A percentile compares a stretch with the other conserved stretches of the same genome.
Evolutionary conservation across 2,888 invertebrate genomes (phyloP).

Genomic region (Callyntrura sp.): DNA sequence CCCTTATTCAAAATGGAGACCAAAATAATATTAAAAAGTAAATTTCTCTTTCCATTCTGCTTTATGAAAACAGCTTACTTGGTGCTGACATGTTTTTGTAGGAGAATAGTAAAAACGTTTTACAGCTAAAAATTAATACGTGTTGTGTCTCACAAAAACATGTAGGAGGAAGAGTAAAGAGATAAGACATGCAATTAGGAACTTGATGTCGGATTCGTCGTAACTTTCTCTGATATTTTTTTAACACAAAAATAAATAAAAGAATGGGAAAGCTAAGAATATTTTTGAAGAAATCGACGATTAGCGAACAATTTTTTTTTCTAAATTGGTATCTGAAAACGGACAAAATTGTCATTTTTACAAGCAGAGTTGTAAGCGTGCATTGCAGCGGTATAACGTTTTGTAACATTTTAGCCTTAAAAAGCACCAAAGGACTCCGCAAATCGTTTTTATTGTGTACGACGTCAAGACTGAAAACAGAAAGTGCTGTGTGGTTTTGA

Average conservation of each 20-base stretch:
- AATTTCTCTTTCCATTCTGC: conserved; percentile 38
- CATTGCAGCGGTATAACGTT: too few relatives aligned
- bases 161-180: conserved; percentile 6
- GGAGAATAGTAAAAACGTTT: neutral
- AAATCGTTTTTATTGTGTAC: too few relatives aligned
- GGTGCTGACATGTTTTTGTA: neutral
- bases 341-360: too few relatives aligned
- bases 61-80: neutral
- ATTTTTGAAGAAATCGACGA: neutral
- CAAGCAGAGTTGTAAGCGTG: too few relatives aligned
- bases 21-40: neutral
- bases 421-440: too few relatives aligned
- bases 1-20: conserved; percentile 8
- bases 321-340: conserved; percentile 31
- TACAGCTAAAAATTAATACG: neutral
- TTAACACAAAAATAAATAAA: neutral
- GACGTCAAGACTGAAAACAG: too few relatives aligned
- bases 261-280: neutral
- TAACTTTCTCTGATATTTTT: conserved; percentile 36
- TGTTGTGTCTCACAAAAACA: neutral
- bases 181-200: conserved; percentile 32
- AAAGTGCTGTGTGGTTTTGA: too few relatives aligned
- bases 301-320: neutral
- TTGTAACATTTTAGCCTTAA: too few relatives aligned
- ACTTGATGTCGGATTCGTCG: neutral